Base-by-base conservation (phyloP, 2,113 vertebrate species). In the Trichechus manatus region DNA sequence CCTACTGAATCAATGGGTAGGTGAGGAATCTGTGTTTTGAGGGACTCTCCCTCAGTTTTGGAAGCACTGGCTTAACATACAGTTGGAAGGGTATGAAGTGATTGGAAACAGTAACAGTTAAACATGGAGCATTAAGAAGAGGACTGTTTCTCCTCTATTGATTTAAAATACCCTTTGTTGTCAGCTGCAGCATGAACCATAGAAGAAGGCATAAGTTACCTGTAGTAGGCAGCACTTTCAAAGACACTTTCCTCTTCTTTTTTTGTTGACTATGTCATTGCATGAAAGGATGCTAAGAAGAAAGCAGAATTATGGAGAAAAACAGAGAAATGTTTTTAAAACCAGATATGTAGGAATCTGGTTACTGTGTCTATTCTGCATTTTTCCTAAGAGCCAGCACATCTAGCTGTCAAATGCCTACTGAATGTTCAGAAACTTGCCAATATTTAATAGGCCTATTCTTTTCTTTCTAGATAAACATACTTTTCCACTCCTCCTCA, bases 111-210 rank as follows among this genome's bases (percentile, higher is more conserved):
- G 36, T 27, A 27, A 85, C 68, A 78, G 36, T 87, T 78, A 86
- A 91, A 80, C 22, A n/a, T 0, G 4, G 47, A n/a, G 0, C 33
- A 13, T 47, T 81, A 66, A 39, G n/a, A 90, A 63, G 23, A 81
- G 8, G 68, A 42, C 29, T 53, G 13, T 47, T 59, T 80, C 64
- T 9, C 13, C 9, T 64, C 44, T 56, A n/a, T 53, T 79, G 68
- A 39, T 78, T 87, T 96, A 87, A 92, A 94, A 77, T 75, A 74
- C 20, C 22, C 23, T 25, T 25, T 59, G 19, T n/a, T 81, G 20
- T 92, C 29, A 70, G 59, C 5, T 87, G 56, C 27, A 90, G 9
- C 47, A 15, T 59, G 63, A 90, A 68, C 3, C 31, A 82, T 0
- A 79, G 36, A 17, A 81, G 95, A 85, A 96, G 36, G 19, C 31